A percentile compares a stretch with the other conserved stretches of the same genome.
Conservation (phyloP, 2,888 invertebrate species). For the Epsilonema sp. region DNA sequence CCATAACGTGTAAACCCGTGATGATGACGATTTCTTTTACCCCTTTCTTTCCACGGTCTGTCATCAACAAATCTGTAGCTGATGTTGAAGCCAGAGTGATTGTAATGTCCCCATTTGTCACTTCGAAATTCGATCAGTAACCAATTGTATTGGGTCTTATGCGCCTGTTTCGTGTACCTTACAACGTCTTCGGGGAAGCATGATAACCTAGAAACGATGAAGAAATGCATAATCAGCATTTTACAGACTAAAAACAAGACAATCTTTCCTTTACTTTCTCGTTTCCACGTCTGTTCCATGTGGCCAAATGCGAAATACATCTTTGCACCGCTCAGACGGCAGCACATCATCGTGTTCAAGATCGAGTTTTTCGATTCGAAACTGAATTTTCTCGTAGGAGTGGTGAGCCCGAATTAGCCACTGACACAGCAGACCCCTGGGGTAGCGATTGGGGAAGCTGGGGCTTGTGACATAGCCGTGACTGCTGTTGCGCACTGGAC, state of each 20-base stretch:
- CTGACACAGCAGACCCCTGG: conserved; percentile 3
- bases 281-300: conserved; percentile 7
- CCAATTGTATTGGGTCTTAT: conserved; percentile 6
- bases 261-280: not conserved
- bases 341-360: conserved; percentile 1
- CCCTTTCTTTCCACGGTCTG: not conserved
- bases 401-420: conserved; percentile 4
- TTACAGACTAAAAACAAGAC: too few species aligned
- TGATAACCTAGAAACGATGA: conserved; percentile 2
- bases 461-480: conserved; percentile 1
- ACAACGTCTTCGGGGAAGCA: conserved; percentile 4
- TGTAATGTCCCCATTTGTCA: not conserved
- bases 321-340: not conserved
- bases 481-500: too few species aligned
- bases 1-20: too few species aligned
- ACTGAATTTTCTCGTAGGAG: conserved; percentile 1
- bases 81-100: conserved; percentile 8
- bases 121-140: conserved; percentile 5
- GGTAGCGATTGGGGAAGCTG: conserved; percentile 3
- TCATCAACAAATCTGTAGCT: conserved; percentile 5
- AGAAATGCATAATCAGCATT: too few species aligned
- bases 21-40: too few species aligned
- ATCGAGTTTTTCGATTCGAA: conserved; percentile 3
- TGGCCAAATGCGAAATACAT: conserved; percentile 1
- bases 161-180: not conserved